Evolutionary conservation across 64 coral and sea anemone genomes (phyloP).

Genomic region (Actinia tenebrosa): DNA sequence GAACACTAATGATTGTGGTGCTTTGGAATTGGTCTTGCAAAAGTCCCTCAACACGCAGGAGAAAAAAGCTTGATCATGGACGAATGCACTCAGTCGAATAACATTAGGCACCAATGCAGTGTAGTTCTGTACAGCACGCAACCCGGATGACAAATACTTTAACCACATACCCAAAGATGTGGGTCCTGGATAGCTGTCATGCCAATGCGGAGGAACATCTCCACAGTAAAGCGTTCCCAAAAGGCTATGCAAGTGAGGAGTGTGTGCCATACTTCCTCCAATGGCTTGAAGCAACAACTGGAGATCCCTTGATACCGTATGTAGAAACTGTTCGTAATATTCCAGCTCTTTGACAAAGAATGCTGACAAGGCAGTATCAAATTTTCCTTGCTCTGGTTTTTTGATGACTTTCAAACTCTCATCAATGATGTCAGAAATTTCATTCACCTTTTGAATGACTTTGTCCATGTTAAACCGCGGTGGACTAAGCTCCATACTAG

Average conservation of each 20-base stretch:
- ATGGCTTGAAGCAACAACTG: conserved; percentile 9
- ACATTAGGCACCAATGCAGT: neutral
- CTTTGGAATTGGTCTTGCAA: neutral
- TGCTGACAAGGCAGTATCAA: neutral
- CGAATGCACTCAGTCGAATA: conserved; percentile 27
- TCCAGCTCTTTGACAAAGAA: conserved; percentile 31
- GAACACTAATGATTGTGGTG: neutral
- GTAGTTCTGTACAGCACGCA: neutral
- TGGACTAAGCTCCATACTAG: neutral
- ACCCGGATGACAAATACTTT: neutral
- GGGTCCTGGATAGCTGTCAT: neutral
- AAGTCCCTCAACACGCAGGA: conserved; percentile 41
- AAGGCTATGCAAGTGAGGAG: conserved; percentile 24
- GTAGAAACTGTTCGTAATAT: conserved; percentile 3
- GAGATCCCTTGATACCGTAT: neutral
- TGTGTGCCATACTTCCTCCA: conserved; percentile 14
- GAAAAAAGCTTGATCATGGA: conserved; percentile 34
- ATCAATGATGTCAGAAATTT: conserved; percentile 11
- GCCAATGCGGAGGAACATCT: conserved; percentile 15
- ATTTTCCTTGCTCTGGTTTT: neutral
- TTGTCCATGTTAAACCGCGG: neutral
- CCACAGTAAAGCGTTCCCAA: neutral
- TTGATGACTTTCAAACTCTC: neutral
- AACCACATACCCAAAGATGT: neutral
- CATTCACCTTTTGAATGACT: neutral